Evolutionary conservation across 2,888 invertebrate genomes (phyloP), one percentile per base, ranked within the genome.

Genomic region (Drosophila longiperda): DNA sequence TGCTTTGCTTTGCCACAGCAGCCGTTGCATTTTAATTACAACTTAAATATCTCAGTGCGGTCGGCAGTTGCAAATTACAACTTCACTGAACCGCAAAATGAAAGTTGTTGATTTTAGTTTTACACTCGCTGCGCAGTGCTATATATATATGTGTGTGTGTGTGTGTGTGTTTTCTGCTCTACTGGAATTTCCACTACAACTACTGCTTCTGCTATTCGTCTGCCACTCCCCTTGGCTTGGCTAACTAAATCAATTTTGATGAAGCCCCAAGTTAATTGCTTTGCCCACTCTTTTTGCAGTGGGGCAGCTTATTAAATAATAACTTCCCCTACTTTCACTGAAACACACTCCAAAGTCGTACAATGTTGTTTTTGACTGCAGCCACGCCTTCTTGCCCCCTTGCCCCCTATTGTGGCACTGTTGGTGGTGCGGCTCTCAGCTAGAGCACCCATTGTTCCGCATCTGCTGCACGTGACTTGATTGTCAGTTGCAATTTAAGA

Each of bases 401-500:
- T 12, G 20, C 42, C 8, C 15, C 11, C 23, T 23, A 26, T 42
- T 32, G 50, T 52, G 15, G 20, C 38, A 17, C 45, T 20, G 32
- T 48, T 45, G 42, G 57, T 36, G 67, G 26, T 32, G 45, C 15
- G 15, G 50, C 15, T 12, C 53, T 42, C 45, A 61, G 29, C 53
- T 33, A 23, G 48, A 36, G 45, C 38, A 38, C 34, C 17, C 50
- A 64, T 66, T 73, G 58, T 73, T 33, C 73, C 50, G 45, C 20
- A 12, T 60, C 48, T 60, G 53, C 63, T 57, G 87, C 79, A 87
- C 87, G 87, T 87, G 87, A 87, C 87, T 88, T 87, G 87, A 87
- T 88, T 87, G 87, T 90, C 87, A 86, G 90, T 87, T 87, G 90
- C 90, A 87, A 90, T 87, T 87, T 90, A 82, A 83, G 84, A 83